Conservation (phyloP, 2,888 invertebrate genomes). For the Trichopria drosophilae region DNA sequence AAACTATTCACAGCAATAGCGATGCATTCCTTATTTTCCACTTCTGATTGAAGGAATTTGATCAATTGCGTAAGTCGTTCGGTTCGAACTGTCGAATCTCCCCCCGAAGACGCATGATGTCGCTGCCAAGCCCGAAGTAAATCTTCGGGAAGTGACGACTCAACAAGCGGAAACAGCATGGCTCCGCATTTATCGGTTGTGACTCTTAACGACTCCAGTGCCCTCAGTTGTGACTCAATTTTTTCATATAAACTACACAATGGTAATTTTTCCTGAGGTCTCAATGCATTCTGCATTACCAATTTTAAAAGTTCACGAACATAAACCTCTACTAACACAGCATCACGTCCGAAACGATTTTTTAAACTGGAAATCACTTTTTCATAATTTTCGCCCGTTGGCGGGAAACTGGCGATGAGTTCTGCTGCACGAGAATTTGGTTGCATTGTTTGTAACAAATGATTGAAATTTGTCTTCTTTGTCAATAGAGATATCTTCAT, state of each 20-base stretch:
- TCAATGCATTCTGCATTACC: slow-evolving; percentile 36
- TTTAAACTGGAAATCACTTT: slow-evolving; percentile 37
- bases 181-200: slow-evolving; percentile 38
- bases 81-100: not conserved
- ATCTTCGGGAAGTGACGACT: not conserved
- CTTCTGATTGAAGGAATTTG: slow-evolving; percentile 2
- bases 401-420: slow-evolving; percentile 37
- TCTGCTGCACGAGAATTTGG: too few relatives aligned
- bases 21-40: not conserved
- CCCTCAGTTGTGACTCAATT: slow-evolving; percentile 42
- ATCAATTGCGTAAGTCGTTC: not conserved
- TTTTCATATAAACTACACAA: slow-evolving; percentile 39
- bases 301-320: slow-evolving; percentile 43
- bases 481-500: too few relatives aligned
- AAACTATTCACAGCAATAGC: slow-evolving; percentile 2
- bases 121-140: not conserved
- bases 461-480: too few relatives aligned
- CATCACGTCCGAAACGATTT: slow-evolving; percentile 42
- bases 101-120: not conserved
- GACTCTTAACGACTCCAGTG: slow-evolving; percentile 36
- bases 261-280: slow-evolving; percentile 14
- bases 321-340: slow-evolving; percentile 44
- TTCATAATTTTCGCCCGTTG: slow-evolving; percentile 40
- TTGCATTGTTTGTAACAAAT: too few relatives aligned
- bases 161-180: slow-evolving; percentile 35